phyloP scores from a whole-genome alignment of 2,888 invertebrate species.

The Cephus rjabovi region DNA sequence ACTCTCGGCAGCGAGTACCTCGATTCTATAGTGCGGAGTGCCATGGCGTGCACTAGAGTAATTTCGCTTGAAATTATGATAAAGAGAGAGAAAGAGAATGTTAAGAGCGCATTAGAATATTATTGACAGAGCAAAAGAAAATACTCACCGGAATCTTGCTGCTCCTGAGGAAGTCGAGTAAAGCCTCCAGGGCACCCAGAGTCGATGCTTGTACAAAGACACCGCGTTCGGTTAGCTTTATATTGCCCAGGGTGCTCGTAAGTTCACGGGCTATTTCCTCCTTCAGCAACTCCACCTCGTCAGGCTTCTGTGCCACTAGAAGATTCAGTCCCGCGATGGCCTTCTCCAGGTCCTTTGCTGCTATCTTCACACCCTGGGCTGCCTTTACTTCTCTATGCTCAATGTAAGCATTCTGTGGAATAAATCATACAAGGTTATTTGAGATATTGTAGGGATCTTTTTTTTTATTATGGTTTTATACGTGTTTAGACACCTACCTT shows the following conservation, averaged over 20 bases:
- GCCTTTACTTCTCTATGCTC: slow-evolving; percentile 95
- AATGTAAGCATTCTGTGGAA: slow-evolving; percentile 84
- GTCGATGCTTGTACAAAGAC: slow-evolving; percentile 99
- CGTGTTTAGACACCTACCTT: slow-evolving; percentile 73
- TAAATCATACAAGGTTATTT: slow-evolving; percentile 28
- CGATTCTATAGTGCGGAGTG: slow-evolving; percentile 19
- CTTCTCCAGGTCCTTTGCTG: slow-evolving; percentile 97
- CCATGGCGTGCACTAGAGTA: background rate
- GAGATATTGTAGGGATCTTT: slow-evolving; percentile 6
- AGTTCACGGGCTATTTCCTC: slow-evolving; percentile 91
- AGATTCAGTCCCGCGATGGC: slow-evolving; percentile 94
- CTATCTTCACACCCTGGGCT: slow-evolving; percentile 98
- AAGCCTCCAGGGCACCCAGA: slow-evolving; percentile 97
- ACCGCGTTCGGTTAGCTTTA: slow-evolving; percentile 91
- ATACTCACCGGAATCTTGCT: slow-evolving; percentile 94
- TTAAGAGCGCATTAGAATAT: slow-evolving; percentile 25
- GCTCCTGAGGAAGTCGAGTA: slow-evolving; percentile 90
- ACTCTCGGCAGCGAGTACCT: slow-evolving; percentile 15
- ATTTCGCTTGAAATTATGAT: background rate
- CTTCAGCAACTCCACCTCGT: slow-evolving; percentile 88
- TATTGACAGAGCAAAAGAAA: background rate
- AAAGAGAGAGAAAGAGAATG: slow-evolving; percentile 8
- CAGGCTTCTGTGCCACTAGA: slow-evolving; percentile 90
- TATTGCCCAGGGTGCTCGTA: slow-evolving; percentile 89
- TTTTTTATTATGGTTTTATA: background rate